phyloP scores from a whole-genome alignment of 2,888 invertebrate genomes.

The Heliconius sara region DNA sequence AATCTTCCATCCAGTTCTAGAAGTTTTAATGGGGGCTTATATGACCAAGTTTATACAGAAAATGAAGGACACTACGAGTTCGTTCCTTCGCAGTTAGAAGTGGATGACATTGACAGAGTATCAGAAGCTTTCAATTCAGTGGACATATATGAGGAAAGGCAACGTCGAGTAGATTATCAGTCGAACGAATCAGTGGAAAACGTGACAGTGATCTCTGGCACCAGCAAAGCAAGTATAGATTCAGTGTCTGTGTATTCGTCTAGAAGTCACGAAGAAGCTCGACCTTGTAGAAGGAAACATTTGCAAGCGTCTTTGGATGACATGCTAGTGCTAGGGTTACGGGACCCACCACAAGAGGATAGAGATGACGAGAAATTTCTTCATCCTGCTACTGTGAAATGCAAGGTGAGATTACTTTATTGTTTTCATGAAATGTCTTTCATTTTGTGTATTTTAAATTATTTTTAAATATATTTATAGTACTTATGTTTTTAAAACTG shows the following conservation, averaged over 20 bases:
- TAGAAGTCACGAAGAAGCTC: conserved; percentile 81
- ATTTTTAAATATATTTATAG: no score
- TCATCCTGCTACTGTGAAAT: conserved; percentile 74
- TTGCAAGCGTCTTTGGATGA: conserved; percentile 84
- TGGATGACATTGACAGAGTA: conserved; percentile 67
- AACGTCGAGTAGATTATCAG: conserved; percentile 64
- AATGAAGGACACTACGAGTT: conserved; percentile 76
- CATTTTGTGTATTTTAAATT: no score
- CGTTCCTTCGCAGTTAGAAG: conserved; percentile 64
- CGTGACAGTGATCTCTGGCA: conserved; percentile 77
- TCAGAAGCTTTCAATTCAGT: conserved; percentile 73
- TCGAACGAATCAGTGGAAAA: conserved; percentile 83
- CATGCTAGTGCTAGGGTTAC: conserved; percentile 80
- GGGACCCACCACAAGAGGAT: conserved; percentile 57
- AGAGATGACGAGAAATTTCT: conserved; percentile 76
- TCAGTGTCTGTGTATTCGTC: conserved; percentile 85
- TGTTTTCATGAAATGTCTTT: background rate
- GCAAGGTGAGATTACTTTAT: conserved; percentile 61
- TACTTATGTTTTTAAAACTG: no score
- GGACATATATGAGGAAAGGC: conserved; percentile 73
- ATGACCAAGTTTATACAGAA: conserved; percentile 77
- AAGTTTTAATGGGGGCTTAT: conserved; percentile 67
- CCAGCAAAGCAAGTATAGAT: conserved; percentile 76
- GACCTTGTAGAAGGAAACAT: conserved; percentile 64
- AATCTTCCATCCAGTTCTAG: conserved; percentile 68